Base-by-base conservation (phyloP, 2,113 vertebrate genomes). In the Pipra filicauda region DNA sequence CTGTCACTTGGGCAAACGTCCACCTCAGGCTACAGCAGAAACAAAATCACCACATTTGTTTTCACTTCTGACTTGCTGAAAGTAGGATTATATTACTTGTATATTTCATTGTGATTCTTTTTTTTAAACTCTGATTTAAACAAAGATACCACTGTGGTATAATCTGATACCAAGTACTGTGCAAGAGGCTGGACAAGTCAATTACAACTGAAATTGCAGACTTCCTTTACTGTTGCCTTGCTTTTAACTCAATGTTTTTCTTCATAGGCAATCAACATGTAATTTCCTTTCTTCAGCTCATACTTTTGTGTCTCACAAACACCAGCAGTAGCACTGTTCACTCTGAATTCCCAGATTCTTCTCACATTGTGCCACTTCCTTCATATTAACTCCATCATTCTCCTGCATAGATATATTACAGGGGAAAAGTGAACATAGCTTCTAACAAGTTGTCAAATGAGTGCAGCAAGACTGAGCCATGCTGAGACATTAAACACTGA, bases 91-190 rank as follows among this genome's bases (percentile, higher is more conserved):
- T 92, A 84, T 93, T 96, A 94, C 92, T 87, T 89, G 77, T 81
- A 54, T 92, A 89, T 90, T 97, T 98, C 89, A 96, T 95, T 93
- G 79, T 95, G 95, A 88, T 94, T 95, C 64, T 85, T 51, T 92
- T 67, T 15, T 52, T 12, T 0, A 12, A 77, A 62, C 57, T 55
- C 30, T 5, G 10, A 78, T 92, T 96, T 89, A 94, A 93, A 96
- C 91, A 94, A 96, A 89, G 92, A 92, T 93, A 65, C 73, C 28
- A 85, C 72, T 93, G 95, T 95, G 69, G 46, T 89, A 95, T 78
- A 84, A 91, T 85, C 62, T 80, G 77, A 82, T 93, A 79, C 51
- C 67, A 80, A 85, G 57, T 52, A 77, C 51, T 52, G 39, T 24
- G 31, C 0, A 1, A 89, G 65, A 69, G 39, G 44, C 87, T 69